Percentiles rank a stretch among this genome's conserved stretches.
phyloP scores from a whole-genome alignment of 2,113 vertebrate genomes.

The Myxocyprinus asiaticus region DNA sequence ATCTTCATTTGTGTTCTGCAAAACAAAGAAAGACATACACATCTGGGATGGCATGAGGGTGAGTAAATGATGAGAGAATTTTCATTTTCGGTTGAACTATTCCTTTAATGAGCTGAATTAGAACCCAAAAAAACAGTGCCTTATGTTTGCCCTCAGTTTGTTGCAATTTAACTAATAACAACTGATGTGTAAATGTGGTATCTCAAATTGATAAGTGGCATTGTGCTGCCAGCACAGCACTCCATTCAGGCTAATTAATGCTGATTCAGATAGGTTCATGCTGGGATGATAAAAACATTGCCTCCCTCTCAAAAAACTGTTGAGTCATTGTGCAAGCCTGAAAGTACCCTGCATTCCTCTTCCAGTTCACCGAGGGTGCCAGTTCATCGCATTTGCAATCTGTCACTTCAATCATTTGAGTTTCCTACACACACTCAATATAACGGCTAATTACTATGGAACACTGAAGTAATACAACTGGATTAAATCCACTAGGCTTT shows the following conservation, averaged over 20 bases:
- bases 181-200: background rate
- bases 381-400: background rate
- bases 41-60: too few species aligned
- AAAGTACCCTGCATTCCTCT: conserved; percentile 27
- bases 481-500: background rate
- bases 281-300: conserved; percentile 6
- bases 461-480: too few species aligned
- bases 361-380: background rate
- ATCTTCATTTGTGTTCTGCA: too few species aligned
- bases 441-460: too few species aligned
- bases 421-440: too few species aligned
- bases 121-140: too few species aligned
- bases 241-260: conserved; percentile 26
- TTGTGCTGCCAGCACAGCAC: background rate
- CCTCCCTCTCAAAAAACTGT: conserved; percentile 16
- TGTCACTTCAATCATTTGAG: too few species aligned
- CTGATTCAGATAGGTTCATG: conserved; percentile 33
- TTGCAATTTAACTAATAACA: background rate
- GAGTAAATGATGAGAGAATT: too few species aligned
- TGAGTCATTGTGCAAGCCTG: conserved; percentile 48
- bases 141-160: too few species aligned
- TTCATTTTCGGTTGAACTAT: too few species aligned
- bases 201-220: background rate
- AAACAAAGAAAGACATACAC: too few species aligned
- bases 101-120: too few species aligned